phyloP scores from a whole-genome alignment of 2,888 invertebrate genomes.

The Callinectes sapidus region DNA sequence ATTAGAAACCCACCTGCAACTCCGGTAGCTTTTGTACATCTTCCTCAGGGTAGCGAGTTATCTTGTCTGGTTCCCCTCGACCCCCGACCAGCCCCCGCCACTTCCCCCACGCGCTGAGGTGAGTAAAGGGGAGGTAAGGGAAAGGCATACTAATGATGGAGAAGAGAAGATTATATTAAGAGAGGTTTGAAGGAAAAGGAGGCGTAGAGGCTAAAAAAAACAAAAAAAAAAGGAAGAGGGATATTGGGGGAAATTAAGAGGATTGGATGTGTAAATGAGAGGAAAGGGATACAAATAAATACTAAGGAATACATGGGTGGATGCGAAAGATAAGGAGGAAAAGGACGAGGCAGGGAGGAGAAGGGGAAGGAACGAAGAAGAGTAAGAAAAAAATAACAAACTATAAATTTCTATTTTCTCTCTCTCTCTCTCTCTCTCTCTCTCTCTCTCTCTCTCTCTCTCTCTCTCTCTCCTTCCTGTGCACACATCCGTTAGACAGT shows the following conservation, averaged over 20 bases:
- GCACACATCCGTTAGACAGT: not conserved
- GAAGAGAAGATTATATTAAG: not conserved
- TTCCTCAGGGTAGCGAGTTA: slow-evolving; percentile 38
- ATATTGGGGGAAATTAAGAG: not conserved
- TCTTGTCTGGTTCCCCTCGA: not conserved
- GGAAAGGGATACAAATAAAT: not conserved
- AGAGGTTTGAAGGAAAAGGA: not conserved
- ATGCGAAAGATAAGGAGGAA: not conserved
- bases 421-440: not conserved
- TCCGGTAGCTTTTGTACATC: slow-evolving; percentile 50
- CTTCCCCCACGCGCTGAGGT: slow-evolving; percentile 52
- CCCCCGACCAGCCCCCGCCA: slow-evolving; percentile 47
- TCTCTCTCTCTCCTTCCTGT: not conserved
- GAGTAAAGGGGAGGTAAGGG: not conserved
- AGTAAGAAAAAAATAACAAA: not conserved
- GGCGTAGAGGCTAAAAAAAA: not conserved
- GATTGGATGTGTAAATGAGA: not conserved
- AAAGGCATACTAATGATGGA: not conserved
- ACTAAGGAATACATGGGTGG: too few species aligned
- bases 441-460: too few species aligned
- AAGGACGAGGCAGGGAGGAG: not conserved
- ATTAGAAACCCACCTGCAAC: slow-evolving; percentile 41
- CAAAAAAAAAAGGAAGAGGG: too few species aligned
- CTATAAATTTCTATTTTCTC: not conserved
- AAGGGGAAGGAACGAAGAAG: too few species aligned